A percentile compares a stretch with the other conserved stretches of the same genome.
Evolutionary conservation across 2,113 vertebrate genomes (phyloP).

Genomic region (Tupaia chinensis): DNA sequence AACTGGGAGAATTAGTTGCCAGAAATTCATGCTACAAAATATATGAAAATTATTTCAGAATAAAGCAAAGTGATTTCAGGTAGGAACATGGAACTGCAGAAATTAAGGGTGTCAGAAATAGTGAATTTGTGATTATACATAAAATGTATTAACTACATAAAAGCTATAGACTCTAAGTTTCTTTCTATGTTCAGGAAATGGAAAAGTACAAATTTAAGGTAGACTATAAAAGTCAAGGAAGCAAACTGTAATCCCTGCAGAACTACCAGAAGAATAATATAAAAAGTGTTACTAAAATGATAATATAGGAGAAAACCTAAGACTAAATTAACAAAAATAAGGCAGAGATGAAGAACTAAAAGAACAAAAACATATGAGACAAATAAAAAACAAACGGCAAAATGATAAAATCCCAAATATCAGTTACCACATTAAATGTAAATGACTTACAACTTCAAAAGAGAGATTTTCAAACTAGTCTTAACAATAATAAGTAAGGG

Average conservation of each 20-base stretch:
- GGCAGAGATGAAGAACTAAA: neutral
- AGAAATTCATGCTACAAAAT: neutral
- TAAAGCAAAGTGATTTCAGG: neutral
- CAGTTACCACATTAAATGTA: slow-evolving; percentile 20
- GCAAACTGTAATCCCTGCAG: neutral
- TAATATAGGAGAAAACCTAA: neutral
- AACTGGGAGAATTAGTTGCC: neutral
- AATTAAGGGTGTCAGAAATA: neutral
- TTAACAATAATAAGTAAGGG: neutral
- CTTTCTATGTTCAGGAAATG: neutral
- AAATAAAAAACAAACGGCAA: neutral
- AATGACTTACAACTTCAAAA: neutral
- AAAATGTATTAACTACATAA: neutral
- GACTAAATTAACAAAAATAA: slow-evolving; percentile 7
- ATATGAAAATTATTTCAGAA: neutral
- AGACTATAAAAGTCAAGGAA: neutral
- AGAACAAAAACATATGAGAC: neutral
- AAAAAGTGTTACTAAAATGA: neutral
- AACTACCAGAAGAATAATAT: neutral
- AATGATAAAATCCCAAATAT: neutral
- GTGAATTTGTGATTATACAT: neutral
- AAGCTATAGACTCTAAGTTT: slow-evolving; percentile 19
- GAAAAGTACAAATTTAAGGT: neutral
- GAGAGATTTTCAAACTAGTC: neutral
- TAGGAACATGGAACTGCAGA: neutral